Percentiles rank a stretch among this genome's conserved stretches.
These are phyloP conservation scores for Taphrorychus bicolor DNA, from an alignment of 2,888 invertebrate species.

Conservation along the genomic window DNA sequence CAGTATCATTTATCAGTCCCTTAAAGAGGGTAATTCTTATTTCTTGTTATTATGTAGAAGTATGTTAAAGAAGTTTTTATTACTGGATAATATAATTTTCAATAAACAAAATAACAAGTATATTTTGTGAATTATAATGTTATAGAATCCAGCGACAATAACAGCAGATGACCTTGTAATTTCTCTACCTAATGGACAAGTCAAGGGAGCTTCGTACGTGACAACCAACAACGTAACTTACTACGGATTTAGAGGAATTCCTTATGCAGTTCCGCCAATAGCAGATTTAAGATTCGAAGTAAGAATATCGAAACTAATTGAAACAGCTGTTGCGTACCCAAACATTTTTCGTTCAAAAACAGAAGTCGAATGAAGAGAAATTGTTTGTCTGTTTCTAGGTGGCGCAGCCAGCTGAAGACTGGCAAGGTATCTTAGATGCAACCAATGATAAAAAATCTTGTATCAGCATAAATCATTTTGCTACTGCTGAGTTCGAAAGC, in stretches of 20 bases:
- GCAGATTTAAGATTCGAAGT: slow-evolving; percentile 24
- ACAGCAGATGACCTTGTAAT: neutral
- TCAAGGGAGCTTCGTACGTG: slow-evolving; percentile 7
- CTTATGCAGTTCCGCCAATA: slow-evolving; percentile 24
- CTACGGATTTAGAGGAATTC: slow-evolving; percentile 24
- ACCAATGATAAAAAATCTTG: slow-evolving; percentile 13
- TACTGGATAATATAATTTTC: too few species aligned
- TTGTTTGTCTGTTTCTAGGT: too few species aligned
- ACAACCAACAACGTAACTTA: slow-evolving; percentile 9
- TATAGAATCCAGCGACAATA: neutral
- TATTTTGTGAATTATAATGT: too few species aligned
- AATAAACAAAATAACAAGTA: too few species aligned
- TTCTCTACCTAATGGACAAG: neutral
- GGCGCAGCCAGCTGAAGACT: slow-evolving; percentile 1
- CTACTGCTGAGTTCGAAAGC: slow-evolving; percentile 11
- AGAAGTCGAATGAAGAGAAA: too few species aligned
- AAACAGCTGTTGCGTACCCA: too few species aligned
- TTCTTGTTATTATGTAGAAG: too few species aligned
- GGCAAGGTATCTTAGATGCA: slow-evolving; percentile 27
- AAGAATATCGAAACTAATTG: too few species aligned
- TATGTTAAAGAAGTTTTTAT: too few species aligned
- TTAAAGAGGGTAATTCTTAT: too few species aligned
- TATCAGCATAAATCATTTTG: slow-evolving; percentile 22
- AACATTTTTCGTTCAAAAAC: too few species aligned
- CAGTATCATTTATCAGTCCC: too few species aligned